These are phyloP conservation scores for Crossaster papposus DNA, from an alignment of 53 echinoderm and acorn worm species.

Conservation along the genomic window DNA sequence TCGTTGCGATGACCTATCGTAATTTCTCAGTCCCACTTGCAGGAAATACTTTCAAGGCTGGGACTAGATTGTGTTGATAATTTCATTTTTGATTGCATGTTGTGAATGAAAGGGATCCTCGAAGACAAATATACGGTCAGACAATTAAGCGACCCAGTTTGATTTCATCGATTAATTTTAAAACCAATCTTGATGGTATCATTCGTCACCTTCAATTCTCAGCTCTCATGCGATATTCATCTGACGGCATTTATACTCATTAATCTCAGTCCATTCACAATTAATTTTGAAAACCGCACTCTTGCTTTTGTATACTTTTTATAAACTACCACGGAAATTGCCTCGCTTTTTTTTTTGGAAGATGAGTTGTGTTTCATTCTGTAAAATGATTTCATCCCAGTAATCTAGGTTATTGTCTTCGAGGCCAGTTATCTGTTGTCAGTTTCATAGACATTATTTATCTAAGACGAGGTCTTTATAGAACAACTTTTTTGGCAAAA, in stretches of 20 bases:
- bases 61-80: background rate
- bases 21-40: too few relatives aligned
- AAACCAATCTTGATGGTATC: background rate
- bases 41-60: too few relatives aligned
- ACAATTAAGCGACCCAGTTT: background rate
- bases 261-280: conserved; percentile 7
- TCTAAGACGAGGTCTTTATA: too few relatives aligned
- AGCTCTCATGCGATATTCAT: conserved; percentile 7
- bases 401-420: background rate
- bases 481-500: too few relatives aligned
- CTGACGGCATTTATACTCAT: background rate
- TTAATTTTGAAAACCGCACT: conserved; percentile 5
- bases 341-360: background rate
- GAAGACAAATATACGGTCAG: background rate
- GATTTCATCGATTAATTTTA: background rate
- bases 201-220: conserved; percentile 8
- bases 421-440: background rate
- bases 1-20: too few relatives aligned
- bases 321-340: background rate
- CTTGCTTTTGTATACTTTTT: background rate
- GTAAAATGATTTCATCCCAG: background rate
- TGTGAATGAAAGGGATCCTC: background rate
- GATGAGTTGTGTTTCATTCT: background rate
- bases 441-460: background rate
- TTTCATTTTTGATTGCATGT: background rate